Evolutionary conservation across 2,113 vertebrate species (phyloP).

Genomic region (Halichoeres trimaculatus): DNA sequence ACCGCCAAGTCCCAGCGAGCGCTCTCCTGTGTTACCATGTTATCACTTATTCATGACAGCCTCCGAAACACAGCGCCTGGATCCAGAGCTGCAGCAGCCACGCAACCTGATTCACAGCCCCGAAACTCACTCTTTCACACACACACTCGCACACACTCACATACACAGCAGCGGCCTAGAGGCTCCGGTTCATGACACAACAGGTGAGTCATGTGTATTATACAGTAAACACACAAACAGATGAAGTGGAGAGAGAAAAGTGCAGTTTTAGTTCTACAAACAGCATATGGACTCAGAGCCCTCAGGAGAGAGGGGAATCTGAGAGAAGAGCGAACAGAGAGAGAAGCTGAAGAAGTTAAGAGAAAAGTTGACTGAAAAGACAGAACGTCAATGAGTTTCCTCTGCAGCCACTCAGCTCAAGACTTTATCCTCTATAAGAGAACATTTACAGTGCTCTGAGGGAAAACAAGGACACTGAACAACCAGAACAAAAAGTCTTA

Average conservation of each 20-base stretch:
- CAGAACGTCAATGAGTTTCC: not conserved
- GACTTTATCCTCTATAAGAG: not conserved
- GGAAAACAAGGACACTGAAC: not conserved
- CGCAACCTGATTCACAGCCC: conserved; percentile 7
- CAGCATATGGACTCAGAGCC: not conserved
- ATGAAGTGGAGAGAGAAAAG: not conserved
- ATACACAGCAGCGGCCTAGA: not conserved
- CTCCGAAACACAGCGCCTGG: conserved; percentile 56
- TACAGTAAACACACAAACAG: not conserved
- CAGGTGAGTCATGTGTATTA: conserved; percentile 8
- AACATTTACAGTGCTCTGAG: not conserved
- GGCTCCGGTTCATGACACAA: conserved; percentile 2
- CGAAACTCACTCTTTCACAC: conserved; percentile 3
- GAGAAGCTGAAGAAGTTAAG: not conserved
- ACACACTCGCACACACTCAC: not conserved
- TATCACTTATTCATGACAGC: conserved; percentile 79
- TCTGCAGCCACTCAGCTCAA: not conserved
- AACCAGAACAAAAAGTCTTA: too few relatives aligned
- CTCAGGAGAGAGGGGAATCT: not conserved
- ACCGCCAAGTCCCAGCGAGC: conserved; percentile 62
- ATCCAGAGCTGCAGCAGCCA: not conserved
- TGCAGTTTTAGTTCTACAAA: not conserved
- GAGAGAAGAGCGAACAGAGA: not conserved
- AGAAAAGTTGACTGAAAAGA: not conserved
- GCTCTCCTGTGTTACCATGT: conserved; percentile 69